A percentile compares a stretch with the other conserved stretches of the same genome.
phyloP scores from a whole-genome alignment of 2,888 invertebrate genomes.

The Cheilosia vernalis region DNA sequence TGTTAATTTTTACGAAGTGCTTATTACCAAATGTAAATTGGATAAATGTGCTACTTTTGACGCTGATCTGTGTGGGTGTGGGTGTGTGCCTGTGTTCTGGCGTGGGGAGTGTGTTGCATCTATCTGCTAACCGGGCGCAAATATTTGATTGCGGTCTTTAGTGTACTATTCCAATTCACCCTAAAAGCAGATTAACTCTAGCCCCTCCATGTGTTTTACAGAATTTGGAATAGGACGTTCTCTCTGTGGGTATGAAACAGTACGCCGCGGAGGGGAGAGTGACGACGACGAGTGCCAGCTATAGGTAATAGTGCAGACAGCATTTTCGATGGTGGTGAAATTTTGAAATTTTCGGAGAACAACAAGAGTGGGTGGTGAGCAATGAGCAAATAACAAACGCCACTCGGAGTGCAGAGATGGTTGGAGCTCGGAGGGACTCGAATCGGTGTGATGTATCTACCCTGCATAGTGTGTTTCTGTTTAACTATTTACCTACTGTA shows the following conservation, averaged over 20 bases:
- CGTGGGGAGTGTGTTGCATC: background rate
- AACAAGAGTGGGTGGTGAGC: slow-evolving; percentile 24
- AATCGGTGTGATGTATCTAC: slow-evolving; percentile 17
- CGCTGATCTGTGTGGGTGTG: slow-evolving; percentile 17
- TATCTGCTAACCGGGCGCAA: slow-evolving; percentile 4
- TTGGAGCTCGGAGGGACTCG: slow-evolving; percentile 29
- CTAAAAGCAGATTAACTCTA: slow-evolving; percentile 8
- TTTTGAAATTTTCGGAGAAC: slow-evolving; percentile 36
- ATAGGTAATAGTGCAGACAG: slow-evolving; percentile 55
- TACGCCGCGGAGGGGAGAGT: slow-evolving; percentile 2
- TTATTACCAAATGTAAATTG: slow-evolving; percentile 77
- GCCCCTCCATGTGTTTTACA: slow-evolving; percentile 41
- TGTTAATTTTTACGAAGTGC: slow-evolving; percentile 77
- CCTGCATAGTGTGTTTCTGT: background rate
- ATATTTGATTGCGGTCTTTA: slow-evolving; percentile 50
- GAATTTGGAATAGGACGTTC: slow-evolving; percentile 24
- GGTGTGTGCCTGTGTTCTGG: slow-evolving; percentile 26
- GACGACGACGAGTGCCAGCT: slow-evolving; percentile 17
- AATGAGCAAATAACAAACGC: background rate
- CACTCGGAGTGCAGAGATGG: background rate
- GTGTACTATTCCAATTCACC: slow-evolving; percentile 42
- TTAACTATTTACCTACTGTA: slow-evolving; percentile 22
- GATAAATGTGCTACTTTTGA: slow-evolving; percentile 69
- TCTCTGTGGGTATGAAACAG: background rate
- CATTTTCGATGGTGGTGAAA: slow-evolving; percentile 60